These are phyloP conservation scores for Leucophenga maculata DNA, from an alignment of 2,888 invertebrate species.

Conservation along the genomic window DNA sequence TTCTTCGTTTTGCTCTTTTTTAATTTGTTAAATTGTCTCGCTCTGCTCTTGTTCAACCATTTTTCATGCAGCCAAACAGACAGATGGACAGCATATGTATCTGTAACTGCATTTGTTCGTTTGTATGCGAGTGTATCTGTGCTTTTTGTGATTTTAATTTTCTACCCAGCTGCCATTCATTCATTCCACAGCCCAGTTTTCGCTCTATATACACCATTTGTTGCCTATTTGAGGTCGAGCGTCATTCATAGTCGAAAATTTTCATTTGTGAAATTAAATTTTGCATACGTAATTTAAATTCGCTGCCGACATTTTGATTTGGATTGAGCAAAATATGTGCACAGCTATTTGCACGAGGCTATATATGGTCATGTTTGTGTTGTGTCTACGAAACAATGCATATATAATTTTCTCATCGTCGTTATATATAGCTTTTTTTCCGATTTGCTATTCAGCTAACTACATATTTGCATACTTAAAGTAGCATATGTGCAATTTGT, in stretches of 20 bases:
- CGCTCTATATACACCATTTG: not conserved
- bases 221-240: not conserved
- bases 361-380: too few relatives aligned
- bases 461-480: too few relatives aligned
- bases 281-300: constrained; percentile 51
- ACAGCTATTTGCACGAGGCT: too few relatives aligned
- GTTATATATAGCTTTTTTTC: too few relatives aligned
- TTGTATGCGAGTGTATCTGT: too few relatives aligned
- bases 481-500: too few relatives aligned
- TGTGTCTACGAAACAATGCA: too few relatives aligned
- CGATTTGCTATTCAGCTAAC: too few relatives aligned
- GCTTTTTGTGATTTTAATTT: not conserved
- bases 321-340: too few relatives aligned
- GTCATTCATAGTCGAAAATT: constrained; percentile 24
- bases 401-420: too few relatives aligned
- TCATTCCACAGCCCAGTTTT: not conserved
- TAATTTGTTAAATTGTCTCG: constrained; percentile 59
- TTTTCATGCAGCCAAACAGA: too few relatives aligned
- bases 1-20: constrained; percentile 35
- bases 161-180: not conserved
- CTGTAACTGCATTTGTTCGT: not conserved
- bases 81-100: constrained; percentile 9
- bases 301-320: too few relatives aligned
- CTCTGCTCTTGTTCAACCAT: constrained; percentile 1
- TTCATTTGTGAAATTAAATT: constrained; percentile 60